These are phyloP conservation scores for Myxocyprinus asiaticus DNA, from an alignment of 2,113 vertebrate genomes.

Conservation along the genomic window DNA sequence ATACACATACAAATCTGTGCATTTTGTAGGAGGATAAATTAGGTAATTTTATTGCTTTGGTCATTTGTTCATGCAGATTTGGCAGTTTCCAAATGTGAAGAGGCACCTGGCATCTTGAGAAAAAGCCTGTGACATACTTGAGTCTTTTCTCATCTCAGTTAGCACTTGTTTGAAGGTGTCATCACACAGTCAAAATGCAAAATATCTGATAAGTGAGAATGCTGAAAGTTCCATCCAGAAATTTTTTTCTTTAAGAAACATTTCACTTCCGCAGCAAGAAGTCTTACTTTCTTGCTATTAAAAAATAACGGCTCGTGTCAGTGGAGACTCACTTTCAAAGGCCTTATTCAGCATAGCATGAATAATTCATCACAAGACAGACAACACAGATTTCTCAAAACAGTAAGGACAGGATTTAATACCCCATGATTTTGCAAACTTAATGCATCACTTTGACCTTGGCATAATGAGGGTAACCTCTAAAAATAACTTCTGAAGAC, in stretches of 20 bases:
- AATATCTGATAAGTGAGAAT: constrained; percentile 24
- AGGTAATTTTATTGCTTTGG: no score
- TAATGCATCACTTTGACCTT: constrained; percentile 44
- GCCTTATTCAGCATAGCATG: constrained; percentile 41
- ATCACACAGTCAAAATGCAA: constrained; percentile 24
- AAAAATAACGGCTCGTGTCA: constrained; percentile 45
- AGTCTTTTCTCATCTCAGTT: constrained; percentile 33
- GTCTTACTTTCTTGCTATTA: constrained; percentile 36
- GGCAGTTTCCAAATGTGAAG: constrained; percentile 20
- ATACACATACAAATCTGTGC: no score
- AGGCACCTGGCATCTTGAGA: constrained; percentile 23
- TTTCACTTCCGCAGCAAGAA: constrained; percentile 15
- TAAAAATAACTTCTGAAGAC: constrained; percentile 9
- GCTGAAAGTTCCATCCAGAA: neutral
- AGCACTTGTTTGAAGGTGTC: constrained; percentile 27
- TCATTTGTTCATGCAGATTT: neutral
- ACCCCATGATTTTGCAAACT: constrained; percentile 37
- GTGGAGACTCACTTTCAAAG: constrained; percentile 39
- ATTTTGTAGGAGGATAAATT: no score
- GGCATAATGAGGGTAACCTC: constrained; percentile 45
- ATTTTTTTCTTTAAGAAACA: constrained; percentile 25
- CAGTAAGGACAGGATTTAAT: constrained; percentile 47
- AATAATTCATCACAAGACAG: constrained; percentile 47
- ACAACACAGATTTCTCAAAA: constrained; percentile 49
- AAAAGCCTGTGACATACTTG: constrained; percentile 11